Percentiles rank a stretch among this genome's conserved stretches.
Evolutionary conservation across 2,797 vertebrate genomes (phyloP).

Genomic region (Clamator glandarius): DNA sequence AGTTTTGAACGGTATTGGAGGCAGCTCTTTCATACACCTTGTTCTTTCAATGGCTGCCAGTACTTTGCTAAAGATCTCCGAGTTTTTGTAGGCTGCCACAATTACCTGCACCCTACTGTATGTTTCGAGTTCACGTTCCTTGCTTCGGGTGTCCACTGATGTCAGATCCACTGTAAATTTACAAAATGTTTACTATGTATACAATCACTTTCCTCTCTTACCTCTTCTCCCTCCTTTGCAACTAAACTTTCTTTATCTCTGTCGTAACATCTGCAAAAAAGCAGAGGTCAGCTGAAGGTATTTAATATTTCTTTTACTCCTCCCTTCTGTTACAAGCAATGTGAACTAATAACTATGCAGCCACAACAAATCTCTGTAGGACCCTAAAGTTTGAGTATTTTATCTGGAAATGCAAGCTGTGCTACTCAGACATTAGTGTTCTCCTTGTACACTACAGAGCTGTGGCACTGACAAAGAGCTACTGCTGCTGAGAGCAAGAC

Average conservation of each 20-base stretch:
- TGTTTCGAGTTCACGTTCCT: conserved; percentile 89
- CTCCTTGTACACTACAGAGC: not conserved
- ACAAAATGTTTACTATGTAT: not conserved
- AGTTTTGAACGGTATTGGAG: conserved; percentile 89
- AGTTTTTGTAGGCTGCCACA: conserved; percentile 84
- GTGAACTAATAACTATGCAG: not conserved
- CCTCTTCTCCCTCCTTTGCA: not conserved
- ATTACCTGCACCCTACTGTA: conserved; percentile 89
- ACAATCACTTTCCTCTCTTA: not conserved
- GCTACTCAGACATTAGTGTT: not conserved
- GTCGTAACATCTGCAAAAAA: not conserved
- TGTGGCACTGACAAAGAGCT: not conserved
- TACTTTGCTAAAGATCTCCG: conserved; percentile 81
- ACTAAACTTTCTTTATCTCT: not conserved
- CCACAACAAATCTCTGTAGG: not conserved
- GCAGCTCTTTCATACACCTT: conserved; percentile 76
- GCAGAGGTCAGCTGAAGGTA: not conserved
- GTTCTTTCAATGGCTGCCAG: conserved; percentile 79
- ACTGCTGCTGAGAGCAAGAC: not conserved
- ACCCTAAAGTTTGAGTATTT: not conserved
- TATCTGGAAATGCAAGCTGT: not conserved
- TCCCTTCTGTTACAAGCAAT: not conserved
- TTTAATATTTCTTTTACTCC: not conserved
- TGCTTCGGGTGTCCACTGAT: conserved; percentile 92
- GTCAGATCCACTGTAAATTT: conserved; percentile 89